Evolutionary conservation across 2,113 vertebrate genomes (phyloP), one percentile per base, ranked within the genome.

Genomic region (Leucopternis melanops): DNA sequence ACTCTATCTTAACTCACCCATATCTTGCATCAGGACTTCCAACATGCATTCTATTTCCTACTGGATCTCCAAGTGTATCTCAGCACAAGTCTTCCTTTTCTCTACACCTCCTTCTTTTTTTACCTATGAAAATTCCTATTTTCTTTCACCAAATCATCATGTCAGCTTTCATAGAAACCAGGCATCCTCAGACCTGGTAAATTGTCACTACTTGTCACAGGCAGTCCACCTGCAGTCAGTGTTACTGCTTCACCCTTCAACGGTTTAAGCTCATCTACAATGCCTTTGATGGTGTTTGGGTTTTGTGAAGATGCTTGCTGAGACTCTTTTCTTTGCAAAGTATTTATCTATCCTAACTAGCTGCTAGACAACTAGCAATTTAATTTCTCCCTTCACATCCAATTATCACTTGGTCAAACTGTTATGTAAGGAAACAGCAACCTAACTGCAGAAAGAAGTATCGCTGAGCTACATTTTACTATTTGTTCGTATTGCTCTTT

Each of bases 351-450:
- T 20, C 67, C 19, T 27, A 78, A 25, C 13, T 25, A 70, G 10
- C 14, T 57, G 29, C 17, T 36, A 42, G 9, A 20, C 10, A 34
- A 8, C 5, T 34, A 23, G 34, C 29, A 17, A 15, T 16, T 58
- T 21, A 9, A 5, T 2, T 5, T 1, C 6, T 5, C 13, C 6
- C 8, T 36, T 69, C 26, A 7, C 9, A 3, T 59, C 44, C 38
- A 49, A 5, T 21, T 58, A 70, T 5, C 57, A n/a, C 42, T 11
- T 80, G 58, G 57, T 65, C 11, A 75, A 77, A 77, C 16, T 45
- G 8, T 31, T 49, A 49, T 10, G 25, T 26, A 44, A 65, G 50
- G 16, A 63, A 66, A 38, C 42, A 40, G 23, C 38, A 73, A 40
- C 20, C 27, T 34, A 40, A 25, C 1, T 70, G 36, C 36, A 79